Evolutionary conservation across 2,113 vertebrate genomes (phyloP), one percentile per base, ranked within the genome.

Genomic region (Cinclus mexicanus): DNA sequence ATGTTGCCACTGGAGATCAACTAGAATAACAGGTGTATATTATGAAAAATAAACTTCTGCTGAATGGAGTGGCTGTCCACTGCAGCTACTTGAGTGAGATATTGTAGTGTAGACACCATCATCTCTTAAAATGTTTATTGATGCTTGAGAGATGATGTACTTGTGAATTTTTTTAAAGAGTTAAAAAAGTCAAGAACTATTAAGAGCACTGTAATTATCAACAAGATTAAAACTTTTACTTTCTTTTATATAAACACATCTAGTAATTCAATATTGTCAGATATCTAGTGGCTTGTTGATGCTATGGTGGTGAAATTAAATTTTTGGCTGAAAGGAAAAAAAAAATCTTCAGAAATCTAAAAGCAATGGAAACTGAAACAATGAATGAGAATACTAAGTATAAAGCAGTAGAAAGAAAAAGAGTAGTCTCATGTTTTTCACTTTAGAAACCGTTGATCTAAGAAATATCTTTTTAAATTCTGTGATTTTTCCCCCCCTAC

Each of bases 191-290:
- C 79, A 94, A 90, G 37, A 91, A 94, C 85, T 70, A 26, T 68
- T 95, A 96, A 89, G 59, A 82, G 31, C 12, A 26, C 28, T 87
- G 90, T 86, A 94, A 94, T 94, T 91, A 87, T 83, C 68, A 80
- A 80, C 56, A 89, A 79, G 85, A 83, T 50, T 52, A 61, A 90
- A 74, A 53, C 25, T 63, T 84, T 90, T 64, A 18, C 28, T 95
- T 97, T 53, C 6, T 90, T 61, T 39, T 17, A 53, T 53, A 67
- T 68, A 57, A 55, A 64, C 8, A 35, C 31, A 23, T 53, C 19
- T 8, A 26, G 7, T 91, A 10, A 35, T 37, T 91, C 64, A 89
- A 76, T 70, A 92, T 19, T 41, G 71, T 37, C 41, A 87, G 39
- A 12, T 9, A 47, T 24, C n/a, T 83, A 67, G 65, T 57, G 23